A percentile compares a stretch with the other conserved stretches of the same genome.
phyloP scores from a whole-genome alignment of 2,113 vertebrate species.

The Bolborhynchus lineola region DNA sequence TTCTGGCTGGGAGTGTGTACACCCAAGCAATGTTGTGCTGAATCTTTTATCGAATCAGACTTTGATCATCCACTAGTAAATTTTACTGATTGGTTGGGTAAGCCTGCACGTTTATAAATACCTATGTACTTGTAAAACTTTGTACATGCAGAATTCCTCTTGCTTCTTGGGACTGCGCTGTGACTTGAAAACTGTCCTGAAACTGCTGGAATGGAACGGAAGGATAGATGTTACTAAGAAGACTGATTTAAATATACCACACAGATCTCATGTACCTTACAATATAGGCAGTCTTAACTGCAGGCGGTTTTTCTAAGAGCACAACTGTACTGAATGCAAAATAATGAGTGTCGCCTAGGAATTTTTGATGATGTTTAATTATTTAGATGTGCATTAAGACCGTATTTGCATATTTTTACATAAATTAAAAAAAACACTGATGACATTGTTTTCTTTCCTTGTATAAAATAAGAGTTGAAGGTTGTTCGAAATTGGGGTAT shows the following conservation, averaged over 20 bases:
- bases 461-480: slow-evolving; percentile 49
- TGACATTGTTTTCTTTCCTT: not conserved
- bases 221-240: not conserved
- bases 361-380: slow-evolving; percentile 48
- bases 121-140: not conserved
- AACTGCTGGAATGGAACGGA: not conserved
- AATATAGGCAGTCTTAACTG: not conserved
- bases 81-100: not conserved
- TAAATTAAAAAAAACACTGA: not conserved
- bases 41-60: not conserved
- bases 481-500: not conserved
- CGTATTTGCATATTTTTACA: slow-evolving; percentile 44
- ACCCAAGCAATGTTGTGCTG: not conserved
- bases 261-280: not conserved
- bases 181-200: not conserved
- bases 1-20: not conserved
- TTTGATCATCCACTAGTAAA: not conserved
- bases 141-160: not conserved
- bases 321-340: not conserved
- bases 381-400: slow-evolving; percentile 30
- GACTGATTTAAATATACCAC: not conserved
- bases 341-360: slow-evolving; percentile 2
- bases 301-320: not conserved
- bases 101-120: not conserved
- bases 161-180: not conserved